Conservation (phyloP, 2,113 vertebrate genomes). For the Halichoerus grypus region DNA sequence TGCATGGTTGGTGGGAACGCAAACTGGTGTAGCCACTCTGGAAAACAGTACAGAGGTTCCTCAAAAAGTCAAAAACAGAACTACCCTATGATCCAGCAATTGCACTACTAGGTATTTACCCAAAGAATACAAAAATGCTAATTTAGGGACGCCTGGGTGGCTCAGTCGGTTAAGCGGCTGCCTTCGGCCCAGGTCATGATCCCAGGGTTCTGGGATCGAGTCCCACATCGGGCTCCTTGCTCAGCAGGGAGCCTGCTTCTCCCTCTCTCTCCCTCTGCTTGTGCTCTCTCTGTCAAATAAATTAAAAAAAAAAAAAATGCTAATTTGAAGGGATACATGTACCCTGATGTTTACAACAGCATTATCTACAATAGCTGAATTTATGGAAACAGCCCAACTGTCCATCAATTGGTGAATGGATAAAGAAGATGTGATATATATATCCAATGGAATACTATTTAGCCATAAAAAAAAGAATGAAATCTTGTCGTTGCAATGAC, state of each 20-base stretch:
- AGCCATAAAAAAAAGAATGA: background rate
- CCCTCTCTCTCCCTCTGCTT: too few species aligned
- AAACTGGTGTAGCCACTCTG: background rate
- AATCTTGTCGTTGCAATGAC: background rate
- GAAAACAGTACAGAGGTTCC: background rate
- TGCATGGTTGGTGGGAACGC: background rate
- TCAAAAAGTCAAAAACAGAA: background rate
- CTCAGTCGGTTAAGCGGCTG: too few species aligned
- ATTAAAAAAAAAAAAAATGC: background rate
- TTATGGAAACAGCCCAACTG: background rate
- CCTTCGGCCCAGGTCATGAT: too few species aligned
- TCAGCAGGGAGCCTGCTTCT: too few species aligned
- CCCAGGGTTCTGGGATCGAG: too few species aligned
- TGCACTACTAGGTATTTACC: background rate
- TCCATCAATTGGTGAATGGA: background rate
- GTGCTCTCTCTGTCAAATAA: too few species aligned
- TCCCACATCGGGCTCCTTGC: too few species aligned
- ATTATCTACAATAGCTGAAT: background rate
- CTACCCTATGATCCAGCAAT: background rate
- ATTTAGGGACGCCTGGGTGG: background rate
- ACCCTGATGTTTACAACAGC: background rate
- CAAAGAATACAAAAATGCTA: background rate
- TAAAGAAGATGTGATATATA: background rate
- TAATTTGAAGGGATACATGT: background rate
- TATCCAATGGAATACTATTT: background rate